Percentiles rank a stretch among this genome's conserved stretches.
These are phyloP conservation scores for Calcarius lapponicus DNA, from an alignment of 2,797 vertebrate species.

Conservation along the genomic window DNA sequence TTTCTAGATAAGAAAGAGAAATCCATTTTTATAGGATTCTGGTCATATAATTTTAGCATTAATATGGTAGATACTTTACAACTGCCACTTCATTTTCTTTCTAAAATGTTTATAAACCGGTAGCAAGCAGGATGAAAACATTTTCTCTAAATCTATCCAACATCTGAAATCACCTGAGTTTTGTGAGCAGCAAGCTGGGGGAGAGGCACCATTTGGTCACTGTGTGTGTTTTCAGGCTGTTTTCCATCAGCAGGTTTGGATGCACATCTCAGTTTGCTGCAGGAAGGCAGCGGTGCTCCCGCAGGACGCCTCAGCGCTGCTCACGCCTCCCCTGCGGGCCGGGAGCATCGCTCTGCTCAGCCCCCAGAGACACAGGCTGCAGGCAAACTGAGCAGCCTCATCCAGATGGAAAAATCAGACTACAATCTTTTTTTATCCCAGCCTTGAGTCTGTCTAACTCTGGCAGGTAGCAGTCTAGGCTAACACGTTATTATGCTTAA, in stretches of 20 bases:
- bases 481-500: constrained; percentile 63
- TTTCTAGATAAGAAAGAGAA: constrained; percentile 20
- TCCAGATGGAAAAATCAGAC: constrained; percentile 64
- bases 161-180: background rate
- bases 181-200: background rate
- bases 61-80: background rate
- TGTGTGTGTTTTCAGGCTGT: background rate
- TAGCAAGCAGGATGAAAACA: background rate
- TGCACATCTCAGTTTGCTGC: background rate
- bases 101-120: background rate
- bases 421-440: constrained; percentile 59
- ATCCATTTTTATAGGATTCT: background rate
- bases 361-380: background rate
- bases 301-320: accelerated
- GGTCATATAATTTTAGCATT: background rate
- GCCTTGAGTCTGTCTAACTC: constrained; percentile 29
- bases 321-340: accelerated
- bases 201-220: background rate
- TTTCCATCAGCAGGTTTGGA: background rate
- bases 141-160: background rate
- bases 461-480: constrained; percentile 61
- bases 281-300: background rate
- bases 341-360: background rate
- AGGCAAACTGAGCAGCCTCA: constrained; percentile 35
- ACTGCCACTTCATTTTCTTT: background rate